These are phyloP conservation scores for Sprattus sprattus DNA, from an alignment of 2,113 vertebrate species.

Conservation along the genomic window DNA sequence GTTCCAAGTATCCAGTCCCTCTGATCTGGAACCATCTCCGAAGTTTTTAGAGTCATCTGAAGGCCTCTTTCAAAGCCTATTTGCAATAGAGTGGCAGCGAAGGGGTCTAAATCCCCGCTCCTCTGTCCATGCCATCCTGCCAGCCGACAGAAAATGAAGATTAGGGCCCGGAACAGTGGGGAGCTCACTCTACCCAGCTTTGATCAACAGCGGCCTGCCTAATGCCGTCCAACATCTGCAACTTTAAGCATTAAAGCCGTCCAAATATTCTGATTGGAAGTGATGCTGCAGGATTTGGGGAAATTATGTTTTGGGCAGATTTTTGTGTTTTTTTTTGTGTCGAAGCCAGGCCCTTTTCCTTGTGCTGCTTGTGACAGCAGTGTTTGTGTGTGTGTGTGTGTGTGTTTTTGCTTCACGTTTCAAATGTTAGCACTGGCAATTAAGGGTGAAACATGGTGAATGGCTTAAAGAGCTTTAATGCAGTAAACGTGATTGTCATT, in stretches of 20 bases:
- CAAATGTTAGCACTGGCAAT: background rate
- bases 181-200: slow-evolving; percentile 55
- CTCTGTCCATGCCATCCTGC: background rate
- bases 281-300: slow-evolving; percentile 32
- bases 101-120: slow-evolving; percentile 27
- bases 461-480: background rate
- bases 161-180: slow-evolving; percentile 65
- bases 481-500: background rate
- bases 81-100: background rate
- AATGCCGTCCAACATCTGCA: slow-evolving; percentile 70
- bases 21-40: background rate
- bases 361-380: background rate
- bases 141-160: slow-evolving; percentile 41
- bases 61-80: background rate
- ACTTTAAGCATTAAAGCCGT: slow-evolving; percentile 60
- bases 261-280: slow-evolving; percentile 52
- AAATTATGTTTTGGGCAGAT: slow-evolving; percentile 26
- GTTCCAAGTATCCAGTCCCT: background rate
- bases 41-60: background rate
- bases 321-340: background rate
- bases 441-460: background rate
- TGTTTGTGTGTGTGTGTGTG: background rate
- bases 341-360: background rate
- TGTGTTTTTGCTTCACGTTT: background rate
- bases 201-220: slow-evolving; percentile 65